A percentile compares a stretch with the other conserved stretches of the same genome.
Conservation (phyloP, 37 sponge, comb jelly and placozoan species). For the Chondrilla cf. caribensis region DNA sequence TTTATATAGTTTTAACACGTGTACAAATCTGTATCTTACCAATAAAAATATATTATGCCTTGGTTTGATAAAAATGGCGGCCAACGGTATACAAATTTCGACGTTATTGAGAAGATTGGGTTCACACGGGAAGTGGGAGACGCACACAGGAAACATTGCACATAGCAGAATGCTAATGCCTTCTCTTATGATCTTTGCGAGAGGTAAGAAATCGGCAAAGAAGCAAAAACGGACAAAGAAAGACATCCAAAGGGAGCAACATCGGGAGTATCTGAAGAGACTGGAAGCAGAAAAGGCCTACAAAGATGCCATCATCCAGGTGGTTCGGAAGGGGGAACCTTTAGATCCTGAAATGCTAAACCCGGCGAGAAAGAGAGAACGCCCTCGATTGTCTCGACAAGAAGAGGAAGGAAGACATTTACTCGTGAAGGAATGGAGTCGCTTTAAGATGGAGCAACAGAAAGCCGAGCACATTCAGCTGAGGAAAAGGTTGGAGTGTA, state of each 20-base stretch:
- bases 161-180: neutral
- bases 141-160: too few relatives aligned
- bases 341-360: conserved; percentile 87
- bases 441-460: conserved; percentile 56
- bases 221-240: conserved; percentile 35
- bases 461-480: conserved; percentile 39
- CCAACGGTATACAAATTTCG: too few relatives aligned
- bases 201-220: conserved; percentile 47
- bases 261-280: conserved; percentile 43
- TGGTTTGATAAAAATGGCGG: too few relatives aligned
- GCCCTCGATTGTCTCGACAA: conserved; percentile 20
- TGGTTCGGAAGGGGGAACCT: conserved; percentile 67
- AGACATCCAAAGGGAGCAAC: conserved; percentile 33
- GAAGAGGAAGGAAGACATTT: conserved; percentile 58
- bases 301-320: conserved; percentile 46
- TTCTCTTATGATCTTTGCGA: neutral
- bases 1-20: too few relatives aligned
- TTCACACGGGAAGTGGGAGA: too few relatives aligned
- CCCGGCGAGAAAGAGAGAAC: conserved; percentile 72
- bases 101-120: too few relatives aligned
- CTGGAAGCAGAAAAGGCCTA: conserved; percentile 44
- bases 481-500: conserved; percentile 37
- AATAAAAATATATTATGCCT: too few relatives aligned
- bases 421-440: conserved; percentile 73
- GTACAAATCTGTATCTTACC: too few relatives aligned